phyloP scores from a whole-genome alignment of 1,140 invertebrate species.

The Drosophila nebulosa region DNA sequence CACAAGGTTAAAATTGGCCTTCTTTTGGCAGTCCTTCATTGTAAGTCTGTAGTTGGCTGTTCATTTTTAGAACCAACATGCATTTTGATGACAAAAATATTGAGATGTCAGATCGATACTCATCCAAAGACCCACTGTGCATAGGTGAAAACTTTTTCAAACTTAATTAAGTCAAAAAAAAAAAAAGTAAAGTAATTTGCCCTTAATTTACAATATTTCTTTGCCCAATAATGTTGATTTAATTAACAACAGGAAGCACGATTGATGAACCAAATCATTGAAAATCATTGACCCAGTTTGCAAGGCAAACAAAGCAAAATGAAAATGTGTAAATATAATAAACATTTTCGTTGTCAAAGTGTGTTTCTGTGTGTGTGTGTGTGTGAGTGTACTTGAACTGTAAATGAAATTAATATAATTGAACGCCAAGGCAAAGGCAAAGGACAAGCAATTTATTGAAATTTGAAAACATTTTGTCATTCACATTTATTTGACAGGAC shows the following conservation, averaged over 20 bases:
- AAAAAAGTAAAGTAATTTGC: not conserved
- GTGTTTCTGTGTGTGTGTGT: too few relatives aligned
- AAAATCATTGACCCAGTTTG: conserved; percentile 54
- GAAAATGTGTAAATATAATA: not conserved
- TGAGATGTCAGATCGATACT: too few relatives aligned
- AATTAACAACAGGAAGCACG: conserved; percentile 30
- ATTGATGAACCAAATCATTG: conserved; percentile 22
- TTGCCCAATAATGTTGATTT: conserved; percentile 39
- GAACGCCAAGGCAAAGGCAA: too few relatives aligned
- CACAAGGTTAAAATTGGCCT: too few relatives aligned
- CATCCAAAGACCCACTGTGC: too few relatives aligned
- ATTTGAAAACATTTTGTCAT: not conserved
- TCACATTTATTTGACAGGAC: conserved; percentile 66
- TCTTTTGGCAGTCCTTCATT: too few relatives aligned
- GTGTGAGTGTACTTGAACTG: too few relatives aligned
- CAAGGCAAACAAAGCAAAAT: conserved; percentile 26
- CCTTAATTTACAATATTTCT: conserved; percentile 13
- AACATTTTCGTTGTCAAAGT: not conserved
- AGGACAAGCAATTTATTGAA: not conserved
- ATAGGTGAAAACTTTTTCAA: not conserved
- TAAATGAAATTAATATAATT: not conserved
- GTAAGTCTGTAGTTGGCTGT: too few relatives aligned
- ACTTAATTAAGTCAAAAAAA: not conserved
- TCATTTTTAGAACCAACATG: too few relatives aligned
- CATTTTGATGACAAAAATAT: too few relatives aligned